Evolutionary conservation across 2,888 invertebrate genomes (phyloP), one percentile per base, ranked within the genome.

Genomic region (Dicranocentrus wangi): DNA sequence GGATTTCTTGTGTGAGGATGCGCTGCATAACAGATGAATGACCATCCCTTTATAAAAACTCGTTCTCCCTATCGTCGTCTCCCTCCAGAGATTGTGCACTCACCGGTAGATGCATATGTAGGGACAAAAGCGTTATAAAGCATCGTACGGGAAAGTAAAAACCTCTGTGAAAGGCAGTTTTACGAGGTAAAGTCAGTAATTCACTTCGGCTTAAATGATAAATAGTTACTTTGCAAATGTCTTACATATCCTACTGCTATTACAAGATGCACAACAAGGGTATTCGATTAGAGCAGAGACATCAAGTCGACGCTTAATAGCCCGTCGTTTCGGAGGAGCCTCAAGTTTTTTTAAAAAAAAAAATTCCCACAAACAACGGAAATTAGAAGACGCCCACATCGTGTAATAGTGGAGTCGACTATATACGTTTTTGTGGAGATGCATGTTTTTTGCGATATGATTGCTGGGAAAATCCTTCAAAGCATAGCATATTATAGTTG

Each of bases 151-250:
- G n/a, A n/a, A n/a, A n/a, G n/a, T n/a, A n/a, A n/a, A n/a, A n/a
- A 61, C 51, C 23, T 61, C 72, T 72, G 72, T 72, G 61, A 72
- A 61, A 72, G 72, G 72, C 72, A 72, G 28, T 61, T 72, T 72
- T 72, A 72, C 72, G 72, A 72, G 47, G 47, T 43, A 28, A 72
- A 72, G 72, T 61, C 72, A 72, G 72, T 61, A 72, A 61, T 61
- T 72, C 32, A 72, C 61, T 72, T 47, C 61, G 32, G 28, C 23
- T 28, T 13, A 72, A 72, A 72, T 72, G 72, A 72, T 72, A 51
- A 72, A 72, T 72, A 72, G 72, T 61, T 72, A 28, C 61, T 42
- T 43, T 72, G 51, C 61, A 61, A 72, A 70, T 43, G 55, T 28
- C 23, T 25, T 58, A 25, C 23, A 23, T 23, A 39, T 7, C 55